Evolutionary conservation across 1,140 invertebrate species (phyloP).

Genomic region (Hycleus cichorii): DNA sequence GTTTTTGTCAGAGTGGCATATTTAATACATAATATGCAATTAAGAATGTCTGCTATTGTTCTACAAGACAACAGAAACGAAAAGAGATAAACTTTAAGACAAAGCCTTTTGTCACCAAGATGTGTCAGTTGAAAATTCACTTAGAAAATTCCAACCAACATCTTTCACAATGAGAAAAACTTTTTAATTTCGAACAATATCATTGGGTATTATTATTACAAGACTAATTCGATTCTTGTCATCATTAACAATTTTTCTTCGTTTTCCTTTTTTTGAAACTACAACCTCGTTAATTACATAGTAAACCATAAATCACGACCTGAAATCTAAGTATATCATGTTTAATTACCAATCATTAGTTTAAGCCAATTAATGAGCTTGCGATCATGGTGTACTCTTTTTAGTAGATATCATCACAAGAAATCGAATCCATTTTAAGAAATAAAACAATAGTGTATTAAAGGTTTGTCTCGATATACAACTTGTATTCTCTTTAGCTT

Average conservation of each 20-base stretch:
- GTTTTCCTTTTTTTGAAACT: too few relatives aligned
- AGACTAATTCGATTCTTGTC: too few relatives aligned
- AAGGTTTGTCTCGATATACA: too few relatives aligned
- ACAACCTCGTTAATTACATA: slow-evolving; percentile 20
- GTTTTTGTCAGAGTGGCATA: slow-evolving; percentile 20
- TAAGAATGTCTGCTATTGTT: slow-evolving; percentile 31
- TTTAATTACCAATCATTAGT: slow-evolving; percentile 29
- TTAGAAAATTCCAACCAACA: slow-evolving; percentile 2
- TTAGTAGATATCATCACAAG: slow-evolving; percentile 22
- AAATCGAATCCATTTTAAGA: background rate
- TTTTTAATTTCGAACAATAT: too few relatives aligned
- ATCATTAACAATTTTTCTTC: too few relatives aligned
- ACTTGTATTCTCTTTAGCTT: too few relatives aligned
- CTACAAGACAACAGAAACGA: slow-evolving; percentile 15
- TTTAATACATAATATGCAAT: slow-evolving; percentile 34
- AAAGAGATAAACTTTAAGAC: slow-evolving; percentile 30
- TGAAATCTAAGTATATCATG: slow-evolving; percentile 14
- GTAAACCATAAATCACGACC: slow-evolving; percentile 17
- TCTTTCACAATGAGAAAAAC: too few relatives aligned
- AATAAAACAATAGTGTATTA: too few relatives aligned
- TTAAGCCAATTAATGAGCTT: slow-evolving; percentile 28
- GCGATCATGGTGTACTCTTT: slow-evolving; percentile 22
- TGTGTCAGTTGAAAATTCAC: slow-evolving; percentile 26
- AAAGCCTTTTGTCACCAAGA: slow-evolving; percentile 30
- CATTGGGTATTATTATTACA: too few relatives aligned